Conservation (phyloP, 2,113 vertebrate species). For the Psammodynastes pulverulentus region DNA sequence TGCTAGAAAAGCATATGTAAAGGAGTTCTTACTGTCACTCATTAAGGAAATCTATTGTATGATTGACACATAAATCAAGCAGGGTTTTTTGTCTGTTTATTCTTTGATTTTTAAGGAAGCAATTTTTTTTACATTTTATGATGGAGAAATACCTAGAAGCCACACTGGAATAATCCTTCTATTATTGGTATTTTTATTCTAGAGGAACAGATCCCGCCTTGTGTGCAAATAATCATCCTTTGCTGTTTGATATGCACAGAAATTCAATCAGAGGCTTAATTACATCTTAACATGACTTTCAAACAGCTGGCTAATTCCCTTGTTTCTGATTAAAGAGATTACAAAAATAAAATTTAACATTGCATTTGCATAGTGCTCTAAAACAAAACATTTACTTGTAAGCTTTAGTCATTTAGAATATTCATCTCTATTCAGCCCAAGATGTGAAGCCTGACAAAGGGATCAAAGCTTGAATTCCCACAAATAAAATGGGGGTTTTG, state of each 20-base stretch:
- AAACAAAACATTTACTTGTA: slow-evolving; percentile 66
- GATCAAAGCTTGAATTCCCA: slow-evolving; percentile 50
- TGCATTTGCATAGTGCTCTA: slow-evolving; percentile 76
- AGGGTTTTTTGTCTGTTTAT: slow-evolving; percentile 36
- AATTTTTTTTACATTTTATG: slow-evolving; percentile 67
- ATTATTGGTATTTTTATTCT: slow-evolving; percentile 65
- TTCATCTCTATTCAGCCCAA: slow-evolving; percentile 34
- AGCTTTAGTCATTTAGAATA: slow-evolving; percentile 63
- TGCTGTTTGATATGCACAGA: slow-evolving; percentile 80
- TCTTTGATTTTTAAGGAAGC: neutral
- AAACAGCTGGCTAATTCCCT: slow-evolving; percentile 97
- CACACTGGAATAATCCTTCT: slow-evolving; percentile 59
- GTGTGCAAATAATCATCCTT: slow-evolving; percentile 70
- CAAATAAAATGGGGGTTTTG: slow-evolving; percentile 7
- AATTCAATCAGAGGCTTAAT: slow-evolving; percentile 98
- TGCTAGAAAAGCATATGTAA: slow-evolving; percentile 56
- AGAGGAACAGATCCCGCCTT: slow-evolving; percentile 71
- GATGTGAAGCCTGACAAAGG: neutral
- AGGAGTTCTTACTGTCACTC: slow-evolving; percentile 58
- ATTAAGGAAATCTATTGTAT: slow-evolving; percentile 55
- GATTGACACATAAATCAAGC: slow-evolving; percentile 72
- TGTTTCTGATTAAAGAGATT: slow-evolving; percentile 95
- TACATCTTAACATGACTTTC: slow-evolving; percentile 89
- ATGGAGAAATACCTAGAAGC: slow-evolving; percentile 59
- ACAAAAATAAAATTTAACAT: slow-evolving; percentile 92